A percentile compares a stretch with the other conserved stretches of the same genome.
Evolutionary conservation across 92 coral and sea anemone genomes (phyloP).

Genomic region (Bergia puertoricense): DNA sequence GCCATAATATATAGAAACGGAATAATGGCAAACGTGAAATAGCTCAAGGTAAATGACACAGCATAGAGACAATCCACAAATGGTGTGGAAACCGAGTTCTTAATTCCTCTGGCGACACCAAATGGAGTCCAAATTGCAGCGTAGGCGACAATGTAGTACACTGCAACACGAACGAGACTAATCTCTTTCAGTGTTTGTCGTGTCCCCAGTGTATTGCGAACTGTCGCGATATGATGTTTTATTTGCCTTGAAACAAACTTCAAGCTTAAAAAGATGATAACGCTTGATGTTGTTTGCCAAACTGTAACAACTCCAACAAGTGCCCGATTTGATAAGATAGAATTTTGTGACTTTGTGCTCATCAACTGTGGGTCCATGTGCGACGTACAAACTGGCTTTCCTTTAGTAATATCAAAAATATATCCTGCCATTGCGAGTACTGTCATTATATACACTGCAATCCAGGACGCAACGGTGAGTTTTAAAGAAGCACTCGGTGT

Average conservation of each 20-base stretch:
- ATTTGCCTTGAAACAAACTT: too few species aligned
- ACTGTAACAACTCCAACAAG: background rate
- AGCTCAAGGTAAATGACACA: slow-evolving; percentile 12
- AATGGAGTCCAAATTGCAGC: slow-evolving; percentile 2
- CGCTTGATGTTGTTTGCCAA: background rate
- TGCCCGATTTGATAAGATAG: background rate
- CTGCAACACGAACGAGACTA: background rate
- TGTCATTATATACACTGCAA: slow-evolving; percentile 10
- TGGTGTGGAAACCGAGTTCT: background rate
- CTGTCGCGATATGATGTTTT: too few species aligned
- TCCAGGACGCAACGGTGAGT: background rate
- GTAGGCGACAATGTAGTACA: background rate
- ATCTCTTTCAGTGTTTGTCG: background rate
- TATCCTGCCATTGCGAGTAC: slow-evolving; percentile 25
- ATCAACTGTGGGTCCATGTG: background rate
- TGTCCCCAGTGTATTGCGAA: background rate
- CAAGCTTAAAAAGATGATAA: background rate
- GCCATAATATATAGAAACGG: background rate
- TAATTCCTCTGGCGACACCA: slow-evolving; percentile 9
- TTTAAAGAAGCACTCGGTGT: slow-evolving; percentile 17
- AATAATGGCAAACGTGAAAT: background rate
- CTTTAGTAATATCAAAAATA: slow-evolving; percentile 3
- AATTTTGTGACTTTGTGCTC: background rate
- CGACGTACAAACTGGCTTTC: slow-evolving; percentile 2
- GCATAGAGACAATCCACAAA: background rate